Base-by-base conservation (phyloP, 2,797 vertebrate species). In the Crenichthys baileyi region DNA sequence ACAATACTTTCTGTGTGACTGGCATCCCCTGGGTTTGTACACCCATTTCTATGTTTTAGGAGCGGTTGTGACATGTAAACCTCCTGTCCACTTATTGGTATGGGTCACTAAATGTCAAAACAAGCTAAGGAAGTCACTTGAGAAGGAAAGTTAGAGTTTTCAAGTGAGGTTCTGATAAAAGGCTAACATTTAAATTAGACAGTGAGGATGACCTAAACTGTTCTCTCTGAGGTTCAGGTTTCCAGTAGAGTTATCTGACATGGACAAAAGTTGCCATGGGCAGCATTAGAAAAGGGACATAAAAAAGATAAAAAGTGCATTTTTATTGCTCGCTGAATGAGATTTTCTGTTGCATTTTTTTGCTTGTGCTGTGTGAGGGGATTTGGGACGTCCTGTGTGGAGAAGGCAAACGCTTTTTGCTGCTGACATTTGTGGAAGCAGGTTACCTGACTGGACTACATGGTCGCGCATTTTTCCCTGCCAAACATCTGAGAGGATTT, bases 1-100 rank as follows among this genome's bases (percentile, higher is more conserved):
- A 68, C 70, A 44, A 53, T n/a, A 20, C 56, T 79, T 71, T 81
- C 26, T 81, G 50, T 72, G 72, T 73, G 73, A 77, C 88, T 55
- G 80, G 83, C 29, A 65, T 70, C 73, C 29, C 53, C 79, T 78
- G 78, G 65, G 71, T 77, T 90, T 80, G 79, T 56, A 58, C 68
- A 83, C 71, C 31, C 20, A 60, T 70, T 72, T 82, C 48, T 73
- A 58, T 46, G 53, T 73, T 58, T 80, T 15, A 29, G 18, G 44
- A 73, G 48, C 41, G 60, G 61, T 53, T 73, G 63, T 75, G 72
- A 83, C 55, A 26, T 15, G 67, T 72, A 9, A 70, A 78, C 39
- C 8, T 1, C 13, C 72, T 50, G 55, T 73, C 60, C 51, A 16
- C 51, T 26, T 65, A 61, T 58, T 29, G 0, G 39, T 81, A 70